Conservation (phyloP, 2,888 invertebrate genomes). For the Ecliptopera silaceata region DNA sequence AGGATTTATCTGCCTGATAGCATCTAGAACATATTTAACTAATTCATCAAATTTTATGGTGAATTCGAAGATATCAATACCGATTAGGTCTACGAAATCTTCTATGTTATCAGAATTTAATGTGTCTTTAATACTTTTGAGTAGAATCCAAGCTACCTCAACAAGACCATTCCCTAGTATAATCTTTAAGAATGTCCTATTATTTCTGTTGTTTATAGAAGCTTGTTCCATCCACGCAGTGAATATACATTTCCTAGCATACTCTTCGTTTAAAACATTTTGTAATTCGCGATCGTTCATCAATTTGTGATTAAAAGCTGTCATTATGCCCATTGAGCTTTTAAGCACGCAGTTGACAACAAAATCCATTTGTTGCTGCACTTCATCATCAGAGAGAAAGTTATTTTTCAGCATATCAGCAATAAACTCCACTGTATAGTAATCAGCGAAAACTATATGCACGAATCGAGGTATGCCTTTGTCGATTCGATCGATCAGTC, state of each 20-base stretch:
- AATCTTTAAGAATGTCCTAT: background rate
- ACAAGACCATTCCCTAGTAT: background rate
- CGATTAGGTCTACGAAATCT: background rate
- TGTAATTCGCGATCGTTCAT: background rate
- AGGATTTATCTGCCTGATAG: background rate
- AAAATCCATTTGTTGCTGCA: background rate
- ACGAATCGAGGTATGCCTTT: background rate
- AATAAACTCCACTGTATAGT: slow-evolving; percentile 1
- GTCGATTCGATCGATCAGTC: background rate
- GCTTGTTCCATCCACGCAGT: background rate
- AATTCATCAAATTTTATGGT: background rate
- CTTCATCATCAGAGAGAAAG: background rate
- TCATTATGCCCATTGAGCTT: background rate
- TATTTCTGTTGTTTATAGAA: background rate
- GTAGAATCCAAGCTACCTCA: background rate
- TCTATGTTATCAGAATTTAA: background rate
- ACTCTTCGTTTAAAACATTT: background rate
- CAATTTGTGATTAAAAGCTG: background rate
- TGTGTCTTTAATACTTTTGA: background rate
- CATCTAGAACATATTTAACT: background rate
- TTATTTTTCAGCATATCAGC: background rate
- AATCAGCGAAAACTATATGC: slow-evolving; percentile 1
- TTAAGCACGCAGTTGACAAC: background rate
- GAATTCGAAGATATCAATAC: background rate
- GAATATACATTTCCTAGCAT: background rate